phyloP scores from a whole-genome alignment of 1,140 invertebrate genomes.

The Danaus melanippus region DNA sequence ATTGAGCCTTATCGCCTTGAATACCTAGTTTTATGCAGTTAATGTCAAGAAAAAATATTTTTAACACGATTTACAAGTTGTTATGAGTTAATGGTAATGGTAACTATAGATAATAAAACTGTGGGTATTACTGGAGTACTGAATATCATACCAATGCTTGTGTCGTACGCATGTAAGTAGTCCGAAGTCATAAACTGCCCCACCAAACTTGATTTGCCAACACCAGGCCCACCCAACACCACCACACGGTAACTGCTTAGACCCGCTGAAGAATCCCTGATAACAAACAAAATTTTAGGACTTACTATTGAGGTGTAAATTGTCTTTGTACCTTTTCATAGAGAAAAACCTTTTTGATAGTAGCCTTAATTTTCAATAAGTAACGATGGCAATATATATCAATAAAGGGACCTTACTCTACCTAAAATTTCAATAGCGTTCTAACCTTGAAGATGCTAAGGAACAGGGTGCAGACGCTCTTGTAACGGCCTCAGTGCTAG shows the following conservation, averaged over 20 bases:
- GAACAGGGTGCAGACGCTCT: constrained; percentile 65
- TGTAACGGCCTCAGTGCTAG: constrained; percentile 53
- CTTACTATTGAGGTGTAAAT: constrained; percentile 1
- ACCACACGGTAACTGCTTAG: constrained; percentile 78
- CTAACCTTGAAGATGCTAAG: constrained; percentile 57
- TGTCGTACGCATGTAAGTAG: constrained; percentile 94
- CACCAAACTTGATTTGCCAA: constrained; percentile 94
- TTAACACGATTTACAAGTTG: too few species aligned
- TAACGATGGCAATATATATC: too few species aligned
- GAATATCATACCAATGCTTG: constrained; percentile 59
- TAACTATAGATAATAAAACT: too few species aligned
- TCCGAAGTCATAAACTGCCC: constrained; percentile 98
- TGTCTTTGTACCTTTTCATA: too few species aligned
- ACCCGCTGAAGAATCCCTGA: constrained; percentile 64
- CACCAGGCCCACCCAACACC: constrained; percentile 89
- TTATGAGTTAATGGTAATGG: too few species aligned
- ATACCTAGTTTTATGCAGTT: too few species aligned
- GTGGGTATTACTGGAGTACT: not conserved
- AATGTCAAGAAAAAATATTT: too few species aligned
- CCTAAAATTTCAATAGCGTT: not conserved
- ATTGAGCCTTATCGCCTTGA: too few species aligned
- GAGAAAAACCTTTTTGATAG: too few species aligned
- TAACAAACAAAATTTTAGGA: constrained; percentile 1
- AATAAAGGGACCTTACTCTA: too few species aligned
- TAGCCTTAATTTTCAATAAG: too few species aligned